Conservation (phyloP, 1,140 invertebrate genomes). For the Spodoptera litura region DNA sequence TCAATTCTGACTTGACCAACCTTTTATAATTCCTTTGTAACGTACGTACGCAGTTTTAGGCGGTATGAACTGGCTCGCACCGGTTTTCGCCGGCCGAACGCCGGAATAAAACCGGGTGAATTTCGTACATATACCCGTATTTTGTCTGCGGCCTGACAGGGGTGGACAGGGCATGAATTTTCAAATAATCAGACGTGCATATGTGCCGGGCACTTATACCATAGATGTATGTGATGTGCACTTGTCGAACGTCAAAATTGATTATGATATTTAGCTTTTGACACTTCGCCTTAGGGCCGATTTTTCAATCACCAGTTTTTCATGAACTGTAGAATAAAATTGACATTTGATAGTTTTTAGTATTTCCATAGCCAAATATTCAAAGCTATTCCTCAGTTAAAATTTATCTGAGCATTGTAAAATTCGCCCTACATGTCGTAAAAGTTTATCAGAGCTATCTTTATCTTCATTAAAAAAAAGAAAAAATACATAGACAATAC, state of each 20-base stretch:
- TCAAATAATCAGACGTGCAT: conserved; percentile 72
- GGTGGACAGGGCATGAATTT: conserved; percentile 77
- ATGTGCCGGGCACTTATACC: conserved; percentile 50
- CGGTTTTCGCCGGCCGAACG: conserved; percentile 52
- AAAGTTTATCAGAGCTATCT: too few species aligned
- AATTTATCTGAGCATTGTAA: too few species aligned
- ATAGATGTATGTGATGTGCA: conserved; percentile 11
- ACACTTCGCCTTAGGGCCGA: too few species aligned
- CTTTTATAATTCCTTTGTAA: conserved; percentile 48
- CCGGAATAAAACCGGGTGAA: conserved; percentile 70
- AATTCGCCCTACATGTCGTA: too few species aligned
- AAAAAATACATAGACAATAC: too few species aligned
- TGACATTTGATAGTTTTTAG: too few species aligned
- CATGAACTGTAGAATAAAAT: too few species aligned
- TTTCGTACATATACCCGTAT: conserved; percentile 70
- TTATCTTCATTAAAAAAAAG: too few species aligned
- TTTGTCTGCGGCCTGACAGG: conserved; percentile 72
- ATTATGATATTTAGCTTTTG: neutral
- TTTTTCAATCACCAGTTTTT: too few species aligned
- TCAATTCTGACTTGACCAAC: conserved; percentile 26
- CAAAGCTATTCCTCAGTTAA: too few species aligned
- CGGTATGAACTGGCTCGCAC: conserved; percentile 37
- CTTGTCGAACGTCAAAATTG: conserved; percentile 5
- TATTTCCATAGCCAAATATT: too few species aligned
- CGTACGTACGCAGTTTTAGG: conserved; percentile 43